Percentiles rank a stretch among this genome's conserved stretches.
Conservation (phyloP, 2,888 invertebrate species). For the Hirudinaria manillensis region DNA sequence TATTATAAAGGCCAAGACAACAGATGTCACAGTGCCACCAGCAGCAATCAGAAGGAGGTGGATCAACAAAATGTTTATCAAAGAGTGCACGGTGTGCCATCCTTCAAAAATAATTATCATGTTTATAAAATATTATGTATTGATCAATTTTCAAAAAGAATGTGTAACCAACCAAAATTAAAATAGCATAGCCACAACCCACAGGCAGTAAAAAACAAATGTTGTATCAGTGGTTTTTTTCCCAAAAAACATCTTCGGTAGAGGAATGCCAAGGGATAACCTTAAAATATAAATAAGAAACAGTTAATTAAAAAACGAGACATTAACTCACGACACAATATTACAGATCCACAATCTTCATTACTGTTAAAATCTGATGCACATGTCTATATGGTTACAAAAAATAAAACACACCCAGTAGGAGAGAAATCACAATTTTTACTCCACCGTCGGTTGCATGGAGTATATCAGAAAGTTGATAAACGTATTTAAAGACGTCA, state of each 20-base stretch:
- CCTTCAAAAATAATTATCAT: conserved; percentile 35
- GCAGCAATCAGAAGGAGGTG: conserved; percentile 65
- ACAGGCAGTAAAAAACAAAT: conserved; percentile 67
- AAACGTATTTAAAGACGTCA: conserved; percentile 11
- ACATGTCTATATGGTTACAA: not conserved
- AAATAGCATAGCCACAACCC: conserved; percentile 73
- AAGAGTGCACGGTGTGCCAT: conserved; percentile 62
- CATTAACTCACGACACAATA: no score
- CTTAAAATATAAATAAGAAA: conserved; percentile 52
- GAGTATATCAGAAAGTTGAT: conserved; percentile 14
- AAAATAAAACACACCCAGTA: conserved; percentile 27
- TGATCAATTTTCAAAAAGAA: not conserved
- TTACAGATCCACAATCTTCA: not conserved
- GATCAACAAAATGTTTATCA: conserved; percentile 67
- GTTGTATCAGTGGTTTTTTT: conserved; percentile 61
- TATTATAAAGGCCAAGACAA: conserved; percentile 69
- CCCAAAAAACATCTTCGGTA: conserved; percentile 63
- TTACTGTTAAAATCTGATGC: not conserved
- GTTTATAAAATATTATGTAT: not conserved
- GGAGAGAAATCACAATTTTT: conserved; percentile 30
- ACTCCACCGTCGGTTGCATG: conserved; percentile 28
- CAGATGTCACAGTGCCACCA: conserved; percentile 64
- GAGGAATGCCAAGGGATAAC: conserved; percentile 67
- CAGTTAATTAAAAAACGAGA: no score
- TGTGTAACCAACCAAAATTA: conserved; percentile 68